A percentile compares a stretch with the other conserved stretches of the same genome.
Conservation (phyloP, 2,888 invertebrate species). For the Lasioglossum lativentre region DNA sequence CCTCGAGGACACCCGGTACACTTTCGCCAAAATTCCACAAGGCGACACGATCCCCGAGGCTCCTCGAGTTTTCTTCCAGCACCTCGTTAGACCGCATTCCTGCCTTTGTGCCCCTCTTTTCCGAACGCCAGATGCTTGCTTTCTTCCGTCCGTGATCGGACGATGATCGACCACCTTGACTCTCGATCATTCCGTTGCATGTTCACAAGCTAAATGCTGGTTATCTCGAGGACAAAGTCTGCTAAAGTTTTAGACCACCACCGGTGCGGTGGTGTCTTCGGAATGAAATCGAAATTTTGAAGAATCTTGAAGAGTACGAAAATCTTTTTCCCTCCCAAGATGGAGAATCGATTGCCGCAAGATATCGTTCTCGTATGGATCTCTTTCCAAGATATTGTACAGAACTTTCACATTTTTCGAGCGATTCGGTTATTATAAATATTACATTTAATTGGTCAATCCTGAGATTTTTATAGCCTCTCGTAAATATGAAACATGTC, state of each 20-base stretch:
- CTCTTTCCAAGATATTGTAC: background rate
- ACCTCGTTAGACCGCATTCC: slow-evolving; percentile 73
- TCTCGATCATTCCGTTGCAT: background rate
- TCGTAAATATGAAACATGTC: background rate
- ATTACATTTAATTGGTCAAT: background rate
- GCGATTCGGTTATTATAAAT: background rate
- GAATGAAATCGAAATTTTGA: background rate
- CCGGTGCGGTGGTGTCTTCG: background rate
- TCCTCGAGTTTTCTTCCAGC: slow-evolving; percentile 63
- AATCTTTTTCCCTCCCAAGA: background rate
- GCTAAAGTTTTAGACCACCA: background rate
- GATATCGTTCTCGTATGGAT: background rate
- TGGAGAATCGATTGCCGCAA: background rate
- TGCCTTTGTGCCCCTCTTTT: slow-evolving; percentile 67
- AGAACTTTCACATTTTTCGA: background rate
- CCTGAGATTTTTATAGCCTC: background rate
- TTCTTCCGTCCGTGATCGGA: slow-evolving; percentile 32
- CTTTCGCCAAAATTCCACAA: slow-evolving; percentile 64
- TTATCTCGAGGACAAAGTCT: background rate
- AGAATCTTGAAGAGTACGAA: background rate
- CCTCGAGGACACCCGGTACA: slow-evolving; percentile 68
- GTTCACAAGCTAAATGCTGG: background rate
- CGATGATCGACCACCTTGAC: slow-evolving; percentile 35
- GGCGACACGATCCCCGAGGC: slow-evolving; percentile 28
- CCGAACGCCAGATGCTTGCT: slow-evolving; percentile 51